Base-by-base conservation (phyloP, 2,888 invertebrate species). In the Aporophyla nigra region DNA sequence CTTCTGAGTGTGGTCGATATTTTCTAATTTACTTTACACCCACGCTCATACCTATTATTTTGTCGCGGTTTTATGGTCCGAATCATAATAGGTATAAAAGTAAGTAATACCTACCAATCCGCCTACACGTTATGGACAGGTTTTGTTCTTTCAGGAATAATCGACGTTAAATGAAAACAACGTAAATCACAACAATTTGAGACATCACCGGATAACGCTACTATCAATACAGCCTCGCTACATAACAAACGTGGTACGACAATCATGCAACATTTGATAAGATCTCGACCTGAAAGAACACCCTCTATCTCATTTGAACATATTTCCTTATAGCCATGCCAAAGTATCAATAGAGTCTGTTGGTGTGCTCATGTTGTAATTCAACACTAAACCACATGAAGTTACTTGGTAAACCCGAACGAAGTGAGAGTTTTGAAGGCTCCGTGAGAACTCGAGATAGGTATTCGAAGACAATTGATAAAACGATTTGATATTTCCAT, bases 111-210 rank as follows among this genome's bases (percentile, higher is more conserved):
- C 16, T 24, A 62, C 54, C n/a, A 66, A 43, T 43, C 24, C 56
- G 19, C 51, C 49, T 58, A 71, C 73, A 53, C 40, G 33, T 56
- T 66, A 62, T 21, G 24, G 27, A 51, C 70, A 63, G 43, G 67
- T 66, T 69, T 63, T 71, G 66, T 80, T 74, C 67, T 77, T 63
- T 79, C 62, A 49, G 74, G 74, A 78, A 82, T 74, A 51, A 74
- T 58, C 49, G 43, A 83, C 21, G 83, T 54, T 43, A 73, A 78
- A 67, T 83, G 78, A 68, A 83, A 70, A 81, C 81, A 83, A 70
- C 66, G 61, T 67, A 46, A 82, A 70, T 66, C 69, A 73, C 58
- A 83, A 83, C 83, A 82, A 46, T 78, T 78, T 82, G 70, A 67
- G 62, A 67, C 74, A 67, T 66, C 24, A 83, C 78, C 74, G 81